phyloP scores from a whole-genome alignment of 2,113 vertebrate species.

The Zosterops lateralis region DNA sequence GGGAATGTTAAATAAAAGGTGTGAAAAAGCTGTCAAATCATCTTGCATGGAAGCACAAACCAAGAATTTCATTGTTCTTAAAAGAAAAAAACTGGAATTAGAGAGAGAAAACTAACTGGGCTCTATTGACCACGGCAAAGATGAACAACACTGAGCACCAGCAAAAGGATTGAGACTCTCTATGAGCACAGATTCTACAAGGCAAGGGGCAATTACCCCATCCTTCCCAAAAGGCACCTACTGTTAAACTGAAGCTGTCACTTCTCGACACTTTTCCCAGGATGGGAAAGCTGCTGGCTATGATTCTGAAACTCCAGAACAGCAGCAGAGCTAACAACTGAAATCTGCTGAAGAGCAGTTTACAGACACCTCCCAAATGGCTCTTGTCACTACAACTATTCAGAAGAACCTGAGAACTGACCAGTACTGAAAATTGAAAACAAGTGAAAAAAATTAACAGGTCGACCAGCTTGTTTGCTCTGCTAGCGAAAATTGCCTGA shows the following conservation, averaged over 20 bases:
- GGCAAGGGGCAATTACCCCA: neutral
- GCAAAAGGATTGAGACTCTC: neutral
- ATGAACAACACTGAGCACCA: neutral
- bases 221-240: neutral
- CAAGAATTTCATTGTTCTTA: neutral
- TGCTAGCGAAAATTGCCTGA: neutral
- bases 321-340: neutral
- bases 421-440: neutral
- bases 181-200: neutral
- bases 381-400: neutral
- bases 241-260: neutral
- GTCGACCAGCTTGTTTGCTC: neutral
- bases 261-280: neutral
- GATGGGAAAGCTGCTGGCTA: neutral
- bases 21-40: neutral
- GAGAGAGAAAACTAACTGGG: neutral
- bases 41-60: neutral
- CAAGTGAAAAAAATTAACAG: neutral
- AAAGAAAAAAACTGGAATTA: neutral
- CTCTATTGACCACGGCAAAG: neutral
- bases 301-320: neutral
- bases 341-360: neutral
- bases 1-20: neutral
- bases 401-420: neutral
- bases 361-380: neutral